Evolutionary conservation across 2,113 vertebrate genomes (phyloP), one percentile per base, ranked within the genome.

Genomic region (Catharus minimus): DNA sequence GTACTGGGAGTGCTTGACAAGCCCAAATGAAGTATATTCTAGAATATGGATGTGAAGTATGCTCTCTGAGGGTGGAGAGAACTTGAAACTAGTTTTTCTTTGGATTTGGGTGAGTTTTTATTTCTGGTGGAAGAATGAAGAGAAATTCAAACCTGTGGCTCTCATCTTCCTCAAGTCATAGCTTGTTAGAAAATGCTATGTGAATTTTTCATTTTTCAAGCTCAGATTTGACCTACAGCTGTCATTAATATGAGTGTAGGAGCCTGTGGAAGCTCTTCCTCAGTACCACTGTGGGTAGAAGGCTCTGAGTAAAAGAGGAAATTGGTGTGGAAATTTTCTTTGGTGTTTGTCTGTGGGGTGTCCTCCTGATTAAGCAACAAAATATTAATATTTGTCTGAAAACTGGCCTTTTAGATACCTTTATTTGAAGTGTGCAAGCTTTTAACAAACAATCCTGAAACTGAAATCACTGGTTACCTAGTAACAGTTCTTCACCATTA

Each of bases 391-490:
- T 86, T 91, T 92, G 5, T 60, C 33, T 39, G 53, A 86, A 84
- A 64, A 22, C 10, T 32, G 15, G 44, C 13, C 44, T 76, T n/a
- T 53, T 77, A 17, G 57, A 69, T 78, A 68, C 21, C 46, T 86
- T 88, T 78, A 26, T 86, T 93, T 94, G 81, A 80, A 75, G 47
- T n/a, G 1, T 89, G 67, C 50, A 85, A 78, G 65, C 79, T 89
- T 88, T 92, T 47, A 84, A 78, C 87, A 95, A 95, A 82, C 80
- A 93, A 16, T 79, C 57, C 69, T 77, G 56, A 69, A 86, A 68
- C 33, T 4, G 3, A 69, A 88, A 89, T 92, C 10, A 0, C 64
- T 82, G 57, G 94, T 85, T 93, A 83, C 93, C 92, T 93, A 49
- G 89, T 82, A 92, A 95, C 89, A 79, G 41, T 93, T 94, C 50